A percentile compares a stretch with the other conserved stretches of the same genome.
phyloP scores from a whole-genome alignment of 2,888 invertebrate genomes.

The Entomobrya multifasciata region DNA sequence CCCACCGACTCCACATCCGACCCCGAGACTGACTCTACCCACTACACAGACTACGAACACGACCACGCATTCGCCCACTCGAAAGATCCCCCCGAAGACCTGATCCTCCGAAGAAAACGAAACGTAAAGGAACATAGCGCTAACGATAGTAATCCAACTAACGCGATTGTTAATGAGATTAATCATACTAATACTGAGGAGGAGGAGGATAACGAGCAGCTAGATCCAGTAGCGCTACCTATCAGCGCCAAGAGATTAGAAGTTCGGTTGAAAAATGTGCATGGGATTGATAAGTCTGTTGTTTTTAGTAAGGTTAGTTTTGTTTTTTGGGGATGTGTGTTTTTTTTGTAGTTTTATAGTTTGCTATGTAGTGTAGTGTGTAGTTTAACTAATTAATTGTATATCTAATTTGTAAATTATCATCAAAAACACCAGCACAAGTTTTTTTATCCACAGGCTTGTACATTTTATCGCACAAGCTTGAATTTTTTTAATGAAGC shows the following conservation, averaged over 20 bases:
- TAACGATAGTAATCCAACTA: neutral
- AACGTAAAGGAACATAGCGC: neutral
- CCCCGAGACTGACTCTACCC: neutral
- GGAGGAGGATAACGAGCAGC: too few relatives aligned
- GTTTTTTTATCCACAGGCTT: too few relatives aligned
- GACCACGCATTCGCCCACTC: neutral
- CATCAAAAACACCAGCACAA: too few relatives aligned
- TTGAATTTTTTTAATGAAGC: too few relatives aligned
- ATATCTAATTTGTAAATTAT: too few relatives aligned
- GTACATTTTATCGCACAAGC: too few relatives aligned
- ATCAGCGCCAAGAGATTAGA: conserved; percentile 76
- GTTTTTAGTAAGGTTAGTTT: conserved; percentile 1
- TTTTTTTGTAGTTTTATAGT: neutral
- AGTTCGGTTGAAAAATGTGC: conserved; percentile 68
- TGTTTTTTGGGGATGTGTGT: neutral
- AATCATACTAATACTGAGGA: neutral
- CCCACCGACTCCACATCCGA: neutral
- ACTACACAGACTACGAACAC: neutral
- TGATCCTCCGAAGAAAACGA: neutral
- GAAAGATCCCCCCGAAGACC: neutral
- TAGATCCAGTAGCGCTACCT: conserved; percentile 66
- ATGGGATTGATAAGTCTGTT: conserved; percentile 24
- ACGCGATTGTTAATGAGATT: neutral
- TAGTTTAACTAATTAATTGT: too few relatives aligned
- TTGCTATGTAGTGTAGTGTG: neutral